Evolutionary conservation across 2,797 vertebrate species (phyloP), one percentile per base, ranked within the genome.

Genomic region (Potorous gilbertii): DNA sequence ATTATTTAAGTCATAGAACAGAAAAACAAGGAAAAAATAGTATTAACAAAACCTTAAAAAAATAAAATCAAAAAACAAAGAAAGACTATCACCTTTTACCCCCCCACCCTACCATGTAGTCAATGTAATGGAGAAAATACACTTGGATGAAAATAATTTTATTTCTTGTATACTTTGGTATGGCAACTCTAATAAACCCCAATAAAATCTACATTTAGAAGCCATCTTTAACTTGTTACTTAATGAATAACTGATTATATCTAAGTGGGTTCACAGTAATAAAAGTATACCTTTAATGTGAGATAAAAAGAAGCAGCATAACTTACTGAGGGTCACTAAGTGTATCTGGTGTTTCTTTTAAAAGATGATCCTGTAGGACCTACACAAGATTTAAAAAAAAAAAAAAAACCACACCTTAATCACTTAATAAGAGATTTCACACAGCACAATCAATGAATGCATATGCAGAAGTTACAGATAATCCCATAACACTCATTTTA

Each of bases 251-350:
- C 50, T 55, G 52, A n/a, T 66, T 50, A 96, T 2, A 28, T 56
- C 27, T 1, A 12, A 81, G 54, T 34, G 1, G 31, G 9, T 24
- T 87, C 40, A 87, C 1, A 87, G 9, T 50, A 50, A 87, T 46
- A 87, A 87, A 94, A 95, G 91, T 13, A 92, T 46, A 90, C 66
- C 50, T n/a, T 92, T 46, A 59, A 40, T 6, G n/a, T 28, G 5
- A 91, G 55, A 90, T 92, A 92, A 81, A 55, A 0, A 93, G 50
- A 95, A 81, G 93, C 12, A 93, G 31, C 0, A 34, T 11, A 21
- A 99, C 99, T 98, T 99, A 99, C 99, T 99, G 99, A 56, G 99
- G 99, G 97, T 99, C 99, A 95, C 99, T 99, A 94, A 99, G 98
- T 0, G 99, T 99, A 97, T 99, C 99, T 0, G 99, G 98, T 0